A percentile compares a stretch with the other conserved stretches of the same genome.
Evolutionary conservation across 2,113 vertebrate species (phyloP).

Genomic region (Pantherophis guttatus): DNA sequence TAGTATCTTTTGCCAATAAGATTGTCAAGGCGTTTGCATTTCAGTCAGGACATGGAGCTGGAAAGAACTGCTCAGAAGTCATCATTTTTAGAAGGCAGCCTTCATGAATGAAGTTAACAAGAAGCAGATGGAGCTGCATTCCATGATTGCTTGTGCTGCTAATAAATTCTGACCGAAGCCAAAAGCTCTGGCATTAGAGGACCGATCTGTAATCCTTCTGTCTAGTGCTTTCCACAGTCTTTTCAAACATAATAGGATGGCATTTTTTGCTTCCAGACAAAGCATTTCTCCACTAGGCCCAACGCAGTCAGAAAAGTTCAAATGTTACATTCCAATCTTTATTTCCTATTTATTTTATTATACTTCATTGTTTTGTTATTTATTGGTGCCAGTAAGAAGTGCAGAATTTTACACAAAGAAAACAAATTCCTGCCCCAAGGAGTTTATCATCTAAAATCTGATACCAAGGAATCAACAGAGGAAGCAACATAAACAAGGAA

Average conservation of each 20-base stretch:
- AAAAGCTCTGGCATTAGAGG: constrained; percentile 5
- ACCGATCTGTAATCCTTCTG: constrained; percentile 6
- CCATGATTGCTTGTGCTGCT: constrained; percentile 1
- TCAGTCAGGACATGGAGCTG: neutral
- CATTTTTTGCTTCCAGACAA: constrained; percentile 10
- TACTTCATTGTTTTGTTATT: neutral
- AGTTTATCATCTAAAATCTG: neutral
- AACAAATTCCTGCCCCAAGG: neutral
- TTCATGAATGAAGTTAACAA: constrained; percentile 8
- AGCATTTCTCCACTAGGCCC: neutral
- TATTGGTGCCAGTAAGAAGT: neutral
- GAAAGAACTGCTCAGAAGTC: constrained; percentile 6
- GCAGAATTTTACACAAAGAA: neutral
- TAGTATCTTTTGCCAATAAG: neutral
- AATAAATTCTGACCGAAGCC: constrained; percentile 1
- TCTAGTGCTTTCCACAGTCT: constrained; percentile 6
- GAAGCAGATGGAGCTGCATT: constrained; percentile 17
- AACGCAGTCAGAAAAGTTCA: constrained; percentile 3
- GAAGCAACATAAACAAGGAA: neutral
- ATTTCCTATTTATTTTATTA: neutral
- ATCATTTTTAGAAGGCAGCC: neutral
- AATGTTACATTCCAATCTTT: neutral
- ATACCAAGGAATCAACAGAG: neutral
- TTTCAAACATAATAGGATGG: constrained; percentile 17
- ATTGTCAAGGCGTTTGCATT: neutral